Conservation (phyloP, 2,888 invertebrate genomes). For the Aleiodes alternator region DNA sequence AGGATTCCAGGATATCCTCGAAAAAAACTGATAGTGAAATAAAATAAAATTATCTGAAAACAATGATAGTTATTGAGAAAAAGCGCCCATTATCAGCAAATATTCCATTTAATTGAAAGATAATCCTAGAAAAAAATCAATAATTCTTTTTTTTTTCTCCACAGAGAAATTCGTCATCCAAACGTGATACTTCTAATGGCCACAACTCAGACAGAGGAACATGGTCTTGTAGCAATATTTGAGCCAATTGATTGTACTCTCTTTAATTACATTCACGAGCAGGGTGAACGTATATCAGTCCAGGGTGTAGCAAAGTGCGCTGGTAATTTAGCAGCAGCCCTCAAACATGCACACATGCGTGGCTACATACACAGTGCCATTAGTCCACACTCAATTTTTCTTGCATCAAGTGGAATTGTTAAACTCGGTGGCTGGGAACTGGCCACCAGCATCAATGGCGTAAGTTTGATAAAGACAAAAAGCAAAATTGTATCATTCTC, state of each 20-base stretch:
- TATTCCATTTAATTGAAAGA: no score
- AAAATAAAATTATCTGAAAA: no score
- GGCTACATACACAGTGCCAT: conserved; percentile 68
- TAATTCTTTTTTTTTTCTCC: neutral
- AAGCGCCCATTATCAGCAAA: no score
- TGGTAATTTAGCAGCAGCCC: conserved; percentile 65
- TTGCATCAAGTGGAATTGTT: conserved; percentile 62
- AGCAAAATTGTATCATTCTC: conserved; percentile 4
- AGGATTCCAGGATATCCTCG: no score
- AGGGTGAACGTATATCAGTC: conserved; percentile 64
- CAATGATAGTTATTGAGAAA: no score
- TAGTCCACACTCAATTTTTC: conserved; percentile 67
- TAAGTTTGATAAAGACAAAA: conserved; percentile 46
- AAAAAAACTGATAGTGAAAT: no score
- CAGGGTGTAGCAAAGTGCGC: conserved; percentile 65
- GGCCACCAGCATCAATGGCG: conserved; percentile 58
- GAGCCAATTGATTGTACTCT: conserved; percentile 68
- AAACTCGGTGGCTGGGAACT: conserved; percentile 71
- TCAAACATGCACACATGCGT: conserved; percentile 66
- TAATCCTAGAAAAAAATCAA: no score
- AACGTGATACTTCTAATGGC: conserved; percentile 67
- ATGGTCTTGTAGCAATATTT: conserved; percentile 66
- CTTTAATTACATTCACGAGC: conserved; percentile 67
- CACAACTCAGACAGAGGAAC: conserved; percentile 63
- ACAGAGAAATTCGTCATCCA: conserved; percentile 67